Conservation (phyloP, 2,797 vertebrate species). For the Alosa sapidissima region DNA sequence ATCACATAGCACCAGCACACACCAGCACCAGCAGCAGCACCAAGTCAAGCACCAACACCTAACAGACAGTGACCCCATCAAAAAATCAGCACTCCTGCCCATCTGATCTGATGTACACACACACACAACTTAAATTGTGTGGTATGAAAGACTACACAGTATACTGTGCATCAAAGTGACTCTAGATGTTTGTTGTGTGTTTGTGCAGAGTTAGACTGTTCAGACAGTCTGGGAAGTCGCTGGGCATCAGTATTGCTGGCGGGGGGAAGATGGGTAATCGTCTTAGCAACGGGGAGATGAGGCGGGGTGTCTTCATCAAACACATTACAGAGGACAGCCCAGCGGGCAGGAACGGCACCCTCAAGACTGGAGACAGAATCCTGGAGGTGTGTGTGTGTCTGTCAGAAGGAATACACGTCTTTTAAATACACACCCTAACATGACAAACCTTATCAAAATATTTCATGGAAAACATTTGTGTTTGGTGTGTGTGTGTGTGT, state of each 20-base stretch:
- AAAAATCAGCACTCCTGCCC: too few relatives aligned
- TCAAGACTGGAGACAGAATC: conserved; percentile 91
- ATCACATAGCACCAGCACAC: too few relatives aligned
- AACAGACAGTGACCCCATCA: too few relatives aligned
- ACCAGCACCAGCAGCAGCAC: too few relatives aligned
- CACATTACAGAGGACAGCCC: conserved; percentile 92
- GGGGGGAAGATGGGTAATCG: conserved; percentile 94
- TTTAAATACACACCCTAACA: too few relatives aligned
- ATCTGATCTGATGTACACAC: not conserved
- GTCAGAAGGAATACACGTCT: not conserved
- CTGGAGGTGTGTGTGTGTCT: conserved; percentile 78
- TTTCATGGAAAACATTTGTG: conserved; percentile 25
- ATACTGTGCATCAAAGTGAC: not conserved
- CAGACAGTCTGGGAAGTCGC: conserved; percentile 83
- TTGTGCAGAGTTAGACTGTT: conserved; percentile 82
- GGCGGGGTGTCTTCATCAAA: conserved; percentile 97
- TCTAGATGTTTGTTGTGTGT: conserved; percentile 35
- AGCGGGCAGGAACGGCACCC: conserved; percentile 84
- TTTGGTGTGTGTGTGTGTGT: conserved; percentile 21
- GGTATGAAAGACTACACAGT: not conserved
- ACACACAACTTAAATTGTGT: not conserved
- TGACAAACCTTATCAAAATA: too few relatives aligned
- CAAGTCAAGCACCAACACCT: too few relatives aligned
- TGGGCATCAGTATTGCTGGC: conserved; percentile 96
- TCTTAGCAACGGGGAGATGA: conserved; percentile 90